These are phyloP conservation scores for Thymelicus acteon DNA, from an alignment of 2,888 invertebrate genomes.

Conservation along the genomic window DNA sequence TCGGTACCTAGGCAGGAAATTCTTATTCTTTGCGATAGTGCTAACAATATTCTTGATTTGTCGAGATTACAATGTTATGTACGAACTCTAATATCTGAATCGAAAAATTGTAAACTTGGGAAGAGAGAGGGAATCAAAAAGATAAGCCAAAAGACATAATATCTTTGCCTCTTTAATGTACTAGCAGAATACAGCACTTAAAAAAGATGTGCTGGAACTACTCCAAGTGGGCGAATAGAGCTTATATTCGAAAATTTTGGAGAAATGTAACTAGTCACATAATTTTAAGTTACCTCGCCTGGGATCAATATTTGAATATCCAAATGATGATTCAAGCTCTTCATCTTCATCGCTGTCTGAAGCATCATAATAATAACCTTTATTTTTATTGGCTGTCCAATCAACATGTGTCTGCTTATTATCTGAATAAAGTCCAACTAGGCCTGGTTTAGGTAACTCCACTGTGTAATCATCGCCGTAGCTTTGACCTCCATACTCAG, in stretches of 20 bases:
- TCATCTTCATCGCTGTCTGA: conserved; percentile 55
- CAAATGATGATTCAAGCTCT: conserved; percentile 56
- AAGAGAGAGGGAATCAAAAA: no score
- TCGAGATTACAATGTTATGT: no score
- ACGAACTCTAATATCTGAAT: no score
- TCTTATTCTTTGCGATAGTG: no score
- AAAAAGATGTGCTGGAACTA: no score
- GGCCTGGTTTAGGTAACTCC: conserved; percentile 71
- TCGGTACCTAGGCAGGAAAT: no score
- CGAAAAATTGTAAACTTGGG: no score
- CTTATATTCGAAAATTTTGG: neutral
- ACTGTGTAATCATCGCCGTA: conserved; percentile 63
- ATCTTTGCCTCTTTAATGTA: no score
- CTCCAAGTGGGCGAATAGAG: neutral
- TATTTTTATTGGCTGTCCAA: conserved; percentile 53
- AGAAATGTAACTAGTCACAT: neutral
- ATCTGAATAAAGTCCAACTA: conserved; percentile 73
- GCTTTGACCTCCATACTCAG: conserved; percentile 56
- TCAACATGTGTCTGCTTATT: conserved; percentile 51
- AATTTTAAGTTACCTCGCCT: conserved; percentile 57
- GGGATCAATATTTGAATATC: conserved; percentile 72
- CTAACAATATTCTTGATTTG: no score
- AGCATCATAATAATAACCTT: conserved; percentile 48
- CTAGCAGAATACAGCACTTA: no score
- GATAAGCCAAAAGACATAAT: no score